These are phyloP conservation scores for Drosophila repleta DNA, from an alignment of 1,140 invertebrate genomes.

Conservation along the genomic window DNA sequence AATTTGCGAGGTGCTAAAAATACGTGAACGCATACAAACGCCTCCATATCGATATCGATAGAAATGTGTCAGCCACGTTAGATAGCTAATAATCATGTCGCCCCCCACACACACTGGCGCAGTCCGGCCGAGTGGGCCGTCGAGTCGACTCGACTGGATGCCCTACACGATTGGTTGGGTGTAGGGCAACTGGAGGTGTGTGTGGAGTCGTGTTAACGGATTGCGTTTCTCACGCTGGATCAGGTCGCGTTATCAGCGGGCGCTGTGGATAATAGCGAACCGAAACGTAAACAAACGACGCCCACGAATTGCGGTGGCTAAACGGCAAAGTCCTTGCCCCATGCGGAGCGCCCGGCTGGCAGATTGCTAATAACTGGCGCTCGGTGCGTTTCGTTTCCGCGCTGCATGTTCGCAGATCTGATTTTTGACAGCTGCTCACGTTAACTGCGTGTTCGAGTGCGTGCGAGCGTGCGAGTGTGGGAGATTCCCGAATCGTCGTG, in stretches of 20 bases:
- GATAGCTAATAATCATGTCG: constrained; percentile 12
- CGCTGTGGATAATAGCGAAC: constrained; percentile 34
- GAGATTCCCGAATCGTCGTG: constrained; percentile 34
- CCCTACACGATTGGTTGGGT: neutral
- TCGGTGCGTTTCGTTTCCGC: constrained; percentile 48
- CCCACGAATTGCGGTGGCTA: constrained; percentile 46
- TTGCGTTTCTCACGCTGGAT: constrained; percentile 75
- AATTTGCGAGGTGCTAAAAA: constrained; percentile 37
- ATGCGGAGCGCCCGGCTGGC: constrained; percentile 29
- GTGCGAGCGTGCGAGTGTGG: constrained; percentile 15
- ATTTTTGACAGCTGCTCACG: constrained; percentile 13
- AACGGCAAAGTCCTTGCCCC: constrained; percentile 60
- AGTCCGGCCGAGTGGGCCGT: neutral
- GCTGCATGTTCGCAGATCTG: constrained; percentile 13
- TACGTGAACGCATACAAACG: constrained; percentile 17
- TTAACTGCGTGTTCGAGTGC: constrained; percentile 9
- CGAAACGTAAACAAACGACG: constrained; percentile 78
- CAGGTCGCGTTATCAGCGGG: constrained; percentile 45
- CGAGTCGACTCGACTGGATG: neutral
- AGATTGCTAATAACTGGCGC: constrained; percentile 54
- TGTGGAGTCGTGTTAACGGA: constrained; percentile 63
- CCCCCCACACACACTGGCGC: neutral
- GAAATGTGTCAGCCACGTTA: constrained; percentile 18
- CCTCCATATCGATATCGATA: constrained; percentile 12
- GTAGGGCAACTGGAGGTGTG: constrained; percentile 28